These are phyloP conservation scores for Tenodera sinensis DNA, from an alignment of 2,888 invertebrate species.

Conservation along the genomic window DNA sequence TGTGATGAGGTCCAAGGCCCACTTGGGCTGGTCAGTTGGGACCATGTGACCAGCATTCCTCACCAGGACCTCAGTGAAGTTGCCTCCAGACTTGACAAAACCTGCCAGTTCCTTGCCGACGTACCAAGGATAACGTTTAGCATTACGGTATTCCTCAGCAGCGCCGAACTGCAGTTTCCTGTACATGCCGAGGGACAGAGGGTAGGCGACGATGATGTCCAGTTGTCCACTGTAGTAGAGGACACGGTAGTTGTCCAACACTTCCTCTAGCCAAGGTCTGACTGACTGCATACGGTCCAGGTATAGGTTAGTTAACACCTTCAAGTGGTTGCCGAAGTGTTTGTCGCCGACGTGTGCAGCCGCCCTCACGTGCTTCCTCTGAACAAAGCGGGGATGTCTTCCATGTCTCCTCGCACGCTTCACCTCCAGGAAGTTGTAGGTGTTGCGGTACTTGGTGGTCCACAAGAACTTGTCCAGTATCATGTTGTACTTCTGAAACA, in stretches of 20 bases:
- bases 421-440: constrained; percentile 50
- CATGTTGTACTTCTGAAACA: neutral
- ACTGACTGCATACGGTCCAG: constrained; percentile 56
- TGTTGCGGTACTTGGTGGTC: neutral
- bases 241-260: constrained; percentile 56
- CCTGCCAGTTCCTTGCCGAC: constrained; percentile 36
- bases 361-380: constrained; percentile 44
- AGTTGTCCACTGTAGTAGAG: constrained; percentile 44
- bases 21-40: constrained; percentile 43
- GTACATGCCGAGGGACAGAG: constrained; percentile 56
- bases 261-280: constrained; percentile 53
- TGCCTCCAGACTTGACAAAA: constrained; percentile 36
- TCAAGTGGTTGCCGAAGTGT: constrained; percentile 46
- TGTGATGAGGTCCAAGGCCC: constrained; percentile 43
- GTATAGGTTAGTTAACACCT: constrained; percentile 40
- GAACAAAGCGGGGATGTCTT: constrained; percentile 44
- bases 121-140: constrained; percentile 12
- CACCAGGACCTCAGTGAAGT: constrained; percentile 39
- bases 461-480: neutral
- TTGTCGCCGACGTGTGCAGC: constrained; percentile 54
- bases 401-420: constrained; percentile 36
- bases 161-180: constrained; percentile 49
- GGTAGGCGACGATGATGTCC: constrained; percentile 64
- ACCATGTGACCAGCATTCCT: constrained; percentile 44
- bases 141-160: constrained; percentile 29